Evolutionary conservation across 2,888 invertebrate genomes (phyloP).

Genomic region (Yponomeuta cagnagella): DNA sequence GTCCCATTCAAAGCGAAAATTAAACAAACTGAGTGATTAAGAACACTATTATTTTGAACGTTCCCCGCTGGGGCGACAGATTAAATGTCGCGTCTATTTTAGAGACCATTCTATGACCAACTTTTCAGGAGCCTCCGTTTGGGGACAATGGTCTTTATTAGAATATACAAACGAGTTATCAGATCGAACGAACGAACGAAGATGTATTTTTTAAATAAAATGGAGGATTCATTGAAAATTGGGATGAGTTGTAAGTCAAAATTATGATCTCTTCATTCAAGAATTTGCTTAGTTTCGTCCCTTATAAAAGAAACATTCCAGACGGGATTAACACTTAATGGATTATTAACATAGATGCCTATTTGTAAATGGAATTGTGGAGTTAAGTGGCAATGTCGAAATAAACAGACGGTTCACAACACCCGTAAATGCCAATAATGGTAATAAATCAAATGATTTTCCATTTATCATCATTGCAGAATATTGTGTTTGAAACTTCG

Average conservation of each 20-base stretch:
- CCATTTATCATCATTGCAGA: neutral
- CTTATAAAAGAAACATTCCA: neutral
- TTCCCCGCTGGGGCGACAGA: slow-evolving; percentile 6
- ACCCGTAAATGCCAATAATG: neutral
- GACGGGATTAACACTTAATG: neutral
- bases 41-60: neutral
- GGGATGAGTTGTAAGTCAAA: neutral
- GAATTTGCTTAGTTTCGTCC: neutral
- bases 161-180: neutral
- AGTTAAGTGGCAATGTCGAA: neutral
- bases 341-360: neutral
- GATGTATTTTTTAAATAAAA: neutral
- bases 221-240: neutral
- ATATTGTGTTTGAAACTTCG: neutral
- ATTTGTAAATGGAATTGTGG: too few species aligned
- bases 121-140: neutral
- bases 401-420: neutral
- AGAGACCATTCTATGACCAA: neutral
- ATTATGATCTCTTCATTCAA: neutral
- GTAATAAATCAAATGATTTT: neutral
- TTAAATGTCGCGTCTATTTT: slow-evolving; percentile 12
- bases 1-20: neutral
- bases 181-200: neutral
- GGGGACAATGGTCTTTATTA: neutral
- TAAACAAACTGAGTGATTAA: slow-evolving; percentile 10